Evolutionary conservation across 2,888 invertebrate genomes (phyloP).

Genomic region (Philaethria dido): DNA sequence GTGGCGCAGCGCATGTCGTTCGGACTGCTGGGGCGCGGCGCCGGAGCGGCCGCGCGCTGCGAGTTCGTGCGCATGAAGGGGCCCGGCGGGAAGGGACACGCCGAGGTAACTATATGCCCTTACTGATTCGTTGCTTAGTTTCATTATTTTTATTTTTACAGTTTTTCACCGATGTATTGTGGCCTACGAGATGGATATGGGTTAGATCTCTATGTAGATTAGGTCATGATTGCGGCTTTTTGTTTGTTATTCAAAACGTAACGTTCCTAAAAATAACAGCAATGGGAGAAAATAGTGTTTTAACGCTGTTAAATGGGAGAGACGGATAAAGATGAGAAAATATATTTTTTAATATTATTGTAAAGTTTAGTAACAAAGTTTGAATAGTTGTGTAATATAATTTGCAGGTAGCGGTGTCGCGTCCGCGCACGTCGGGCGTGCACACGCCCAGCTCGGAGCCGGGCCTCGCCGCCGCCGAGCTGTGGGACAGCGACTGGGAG

Average conservation of each 20-base stretch:
- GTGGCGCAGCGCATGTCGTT: constrained; percentile 98
- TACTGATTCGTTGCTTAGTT: not conserved
- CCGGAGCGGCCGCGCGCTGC: constrained; percentile 87
- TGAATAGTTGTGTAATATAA: not conserved
- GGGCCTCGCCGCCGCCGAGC: constrained; percentile 91
- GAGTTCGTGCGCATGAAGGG: constrained; percentile 99
- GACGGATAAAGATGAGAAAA: too few species aligned
- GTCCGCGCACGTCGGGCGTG: constrained; percentile 94
- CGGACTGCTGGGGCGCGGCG: constrained; percentile 91
- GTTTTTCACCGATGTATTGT: too few species aligned
- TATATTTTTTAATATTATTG: too few species aligned
- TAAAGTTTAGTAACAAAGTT: not conserved
- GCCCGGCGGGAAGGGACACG: constrained; percentile 95
- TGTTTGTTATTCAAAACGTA: too few species aligned
- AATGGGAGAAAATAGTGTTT: too few species aligned
- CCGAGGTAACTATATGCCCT: constrained; percentile 88
- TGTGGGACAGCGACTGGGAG: constrained; percentile 96
- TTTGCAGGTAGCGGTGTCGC: constrained; percentile 93
- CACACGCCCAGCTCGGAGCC: constrained; percentile 98
- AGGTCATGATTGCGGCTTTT: too few species aligned
- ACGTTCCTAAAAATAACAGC: too few species aligned
- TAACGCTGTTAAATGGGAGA: too few species aligned
- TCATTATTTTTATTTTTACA: not conserved
- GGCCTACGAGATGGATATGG: too few species aligned
- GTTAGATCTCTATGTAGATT: too few species aligned